Base-by-base conservation (phyloP, 2,888 invertebrate genomes). In the Drosophila kanekoi region DNA sequence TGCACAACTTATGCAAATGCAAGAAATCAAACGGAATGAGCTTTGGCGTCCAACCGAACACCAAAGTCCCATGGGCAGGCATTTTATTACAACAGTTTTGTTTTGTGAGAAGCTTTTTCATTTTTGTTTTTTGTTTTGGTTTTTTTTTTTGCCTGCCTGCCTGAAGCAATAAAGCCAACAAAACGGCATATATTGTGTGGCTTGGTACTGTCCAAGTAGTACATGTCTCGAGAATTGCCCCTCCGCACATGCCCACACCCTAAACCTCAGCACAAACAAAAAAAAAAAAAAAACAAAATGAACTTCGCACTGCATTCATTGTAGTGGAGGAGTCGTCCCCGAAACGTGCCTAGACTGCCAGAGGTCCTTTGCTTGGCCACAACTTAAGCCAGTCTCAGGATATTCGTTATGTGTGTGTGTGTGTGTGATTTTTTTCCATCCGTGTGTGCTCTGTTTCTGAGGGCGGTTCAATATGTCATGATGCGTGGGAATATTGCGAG, bases 281-380 rank as follows among this genome's bases (percentile, higher is more conserved):
- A 47, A 48, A 32, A 47, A 32, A 41, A 14, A 32, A 11, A 40
- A 44, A 53, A 44, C 40, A 49, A 60, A 78, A 81, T 80, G 67
- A 80, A 80, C 76, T 81, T 72, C 63, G 60, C 72, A 67, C 67
- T 67, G 66, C 72, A 72, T 71, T 59, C 52, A 52, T 48, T 52
- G 60, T 60, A 54, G 65, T 48, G 59, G 35, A 62, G 69, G 44
- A 64, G 60, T 51, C 56, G 51, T 58, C 45, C 56, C 47, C 28
- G 44, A 43, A 67, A 81, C 81, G 81, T 81, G 81, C 81, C 75
- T 51, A 61, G 82, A 81, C 83, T 81, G 65, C 77, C 65, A 56
- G 61, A 72, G 60, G 56, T 59, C 43, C 70, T 62, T 44, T 51
- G 47, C 56, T 44, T 54, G 52, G 57, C 49, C 57, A 44, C 60